phyloP scores from a whole-genome alignment of 2,113 vertebrate species.

The Chitala chitala region DNA sequence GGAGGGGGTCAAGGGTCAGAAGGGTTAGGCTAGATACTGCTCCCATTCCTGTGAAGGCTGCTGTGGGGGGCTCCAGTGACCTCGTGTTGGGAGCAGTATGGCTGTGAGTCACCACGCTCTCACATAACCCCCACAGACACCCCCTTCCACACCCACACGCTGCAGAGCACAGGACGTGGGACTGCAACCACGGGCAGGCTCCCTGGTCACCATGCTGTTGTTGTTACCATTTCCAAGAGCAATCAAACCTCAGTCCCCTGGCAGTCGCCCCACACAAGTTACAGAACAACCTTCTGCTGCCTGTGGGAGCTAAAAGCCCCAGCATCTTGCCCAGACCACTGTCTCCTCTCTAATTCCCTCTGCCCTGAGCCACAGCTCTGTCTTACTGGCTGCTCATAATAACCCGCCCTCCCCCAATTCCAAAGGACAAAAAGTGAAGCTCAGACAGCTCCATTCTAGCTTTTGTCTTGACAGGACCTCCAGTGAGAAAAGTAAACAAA shows the following conservation, averaged over 20 bases:
- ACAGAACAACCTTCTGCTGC: constrained; percentile 9
- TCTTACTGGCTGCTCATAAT: constrained; percentile 32
- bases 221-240: constrained; percentile 21
- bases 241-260: constrained; percentile 5
- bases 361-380: constrained; percentile 28
- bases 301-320: background rate
- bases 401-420: background rate
- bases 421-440: constrained; percentile 13
- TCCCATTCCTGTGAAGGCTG: background rate
- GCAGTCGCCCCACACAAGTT: background rate
- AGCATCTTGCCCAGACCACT: constrained; percentile 20
- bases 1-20: background rate
- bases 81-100: background rate
- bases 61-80: background rate
- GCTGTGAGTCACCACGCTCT: background rate
- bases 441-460: background rate
- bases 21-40: background rate
- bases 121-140: background rate
- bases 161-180: background rate
- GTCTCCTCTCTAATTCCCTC: constrained; percentile 24
- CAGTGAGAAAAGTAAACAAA: no score
- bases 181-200: background rate
- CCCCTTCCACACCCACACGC: background rate
- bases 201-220: background rate
- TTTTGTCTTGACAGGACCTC: background rate